Percentiles rank a stretch among this genome's conserved stretches.
Evolutionary conservation across 2,113 vertebrate genomes (phyloP).

Genomic region (Willisornis vidua): DNA sequence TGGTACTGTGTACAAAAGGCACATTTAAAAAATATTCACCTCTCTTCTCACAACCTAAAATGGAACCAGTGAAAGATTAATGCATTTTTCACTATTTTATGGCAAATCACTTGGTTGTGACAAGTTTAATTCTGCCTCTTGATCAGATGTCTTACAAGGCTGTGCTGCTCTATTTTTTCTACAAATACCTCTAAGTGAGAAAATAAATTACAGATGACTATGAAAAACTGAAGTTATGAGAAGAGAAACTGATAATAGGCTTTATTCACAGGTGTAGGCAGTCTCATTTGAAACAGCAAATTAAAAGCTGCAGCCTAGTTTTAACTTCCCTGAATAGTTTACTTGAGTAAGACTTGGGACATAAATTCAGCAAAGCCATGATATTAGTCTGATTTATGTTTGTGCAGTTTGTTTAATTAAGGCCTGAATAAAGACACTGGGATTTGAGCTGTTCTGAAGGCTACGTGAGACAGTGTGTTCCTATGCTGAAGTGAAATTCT

Average conservation of each 20-base stretch:
- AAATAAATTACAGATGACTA: not conserved
- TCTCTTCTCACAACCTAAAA: not conserved
- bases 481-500: not conserved
- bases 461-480: not conserved
- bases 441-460: not conserved
- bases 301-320: not conserved
- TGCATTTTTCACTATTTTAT: not conserved
- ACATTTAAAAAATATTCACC: not conserved
- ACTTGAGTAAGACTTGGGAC: not conserved
- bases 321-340: not conserved
- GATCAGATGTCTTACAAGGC: constrained; percentile 12
- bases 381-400: not conserved
- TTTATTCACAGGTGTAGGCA: not conserved
- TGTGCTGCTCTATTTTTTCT: not conserved
- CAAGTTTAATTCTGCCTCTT: constrained; percentile 24
- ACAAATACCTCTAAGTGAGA: not conserved
- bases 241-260: not conserved
- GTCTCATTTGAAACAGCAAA: not conserved
- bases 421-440: not conserved
- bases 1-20: constrained; percentile 16
- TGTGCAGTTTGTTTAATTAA: not conserved
- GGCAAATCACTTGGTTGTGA: not conserved
- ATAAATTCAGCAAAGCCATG: not conserved
- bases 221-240: not conserved
- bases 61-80: not conserved